phyloP scores from a whole-genome alignment of 2,797 vertebrate species.

The Epinephelus awoara region DNA sequence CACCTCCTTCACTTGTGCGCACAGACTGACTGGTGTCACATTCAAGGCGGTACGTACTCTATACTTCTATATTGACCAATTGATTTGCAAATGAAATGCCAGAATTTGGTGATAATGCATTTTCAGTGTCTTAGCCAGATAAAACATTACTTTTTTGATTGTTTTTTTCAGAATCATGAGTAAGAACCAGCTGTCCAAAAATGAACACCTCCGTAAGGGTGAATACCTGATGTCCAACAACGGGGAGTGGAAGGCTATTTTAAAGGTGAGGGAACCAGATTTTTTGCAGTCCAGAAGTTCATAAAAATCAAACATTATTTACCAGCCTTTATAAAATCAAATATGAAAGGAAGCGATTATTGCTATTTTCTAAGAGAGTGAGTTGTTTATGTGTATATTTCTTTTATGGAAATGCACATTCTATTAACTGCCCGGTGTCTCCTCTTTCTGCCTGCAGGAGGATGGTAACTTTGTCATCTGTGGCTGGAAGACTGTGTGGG shows the following conservation, averaged over 20 bases:
- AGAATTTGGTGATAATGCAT: too few relatives aligned
- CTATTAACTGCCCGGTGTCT: not conserved
- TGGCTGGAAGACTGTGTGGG: conserved; percentile 53
- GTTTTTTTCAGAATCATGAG: conserved; percentile 52
- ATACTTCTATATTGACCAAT: too few relatives aligned
- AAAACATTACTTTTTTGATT: too few relatives aligned
- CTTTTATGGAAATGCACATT: not conserved
- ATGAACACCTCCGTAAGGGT: conserved; percentile 43
- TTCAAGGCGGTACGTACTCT: conserved; percentile 29
- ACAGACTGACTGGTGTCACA: not conserved
- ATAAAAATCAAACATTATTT: too few relatives aligned
- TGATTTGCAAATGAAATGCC: too few relatives aligned
- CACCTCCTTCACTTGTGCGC: conserved; percentile 1
- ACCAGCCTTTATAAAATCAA: too few relatives aligned
- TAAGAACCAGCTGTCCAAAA: conserved; percentile 48
- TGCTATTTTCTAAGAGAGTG: too few relatives aligned
- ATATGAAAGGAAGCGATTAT: too few relatives aligned
- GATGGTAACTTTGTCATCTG: conserved; percentile 68
- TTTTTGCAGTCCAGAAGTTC: too few relatives aligned
- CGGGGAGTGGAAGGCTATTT: conserved; percentile 48
- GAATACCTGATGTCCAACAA: conserved; percentile 58
- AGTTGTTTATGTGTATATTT: too few relatives aligned
- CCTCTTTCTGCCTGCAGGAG: conserved; percentile 27
- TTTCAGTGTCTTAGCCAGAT: too few relatives aligned
- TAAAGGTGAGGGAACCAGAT: conserved; percentile 41